phyloP scores from a whole-genome alignment of 2,888 invertebrate genomes.

The Apamea epomidion region DNA sequence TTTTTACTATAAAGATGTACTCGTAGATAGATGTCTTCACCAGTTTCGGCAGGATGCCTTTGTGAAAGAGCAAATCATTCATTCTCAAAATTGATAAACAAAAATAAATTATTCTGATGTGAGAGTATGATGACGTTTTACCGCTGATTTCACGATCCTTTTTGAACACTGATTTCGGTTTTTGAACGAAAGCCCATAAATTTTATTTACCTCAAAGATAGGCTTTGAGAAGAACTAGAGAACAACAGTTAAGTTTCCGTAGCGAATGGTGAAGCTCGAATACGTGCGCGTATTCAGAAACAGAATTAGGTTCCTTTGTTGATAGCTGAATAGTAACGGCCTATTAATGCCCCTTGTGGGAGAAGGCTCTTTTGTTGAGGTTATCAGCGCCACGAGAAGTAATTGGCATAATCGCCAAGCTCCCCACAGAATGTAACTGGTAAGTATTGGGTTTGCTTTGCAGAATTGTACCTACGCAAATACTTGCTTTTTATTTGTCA shows the following conservation, averaged over 20 bases:
- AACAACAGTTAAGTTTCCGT: conserved; percentile 43
- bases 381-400: conserved; percentile 62
- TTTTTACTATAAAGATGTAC: background rate
- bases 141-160: background rate
- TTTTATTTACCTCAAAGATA: conserved; percentile 24
- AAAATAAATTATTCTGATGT: background rate
- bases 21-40: background rate
- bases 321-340: conserved; percentile 63
- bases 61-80: background rate
- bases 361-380: conserved; percentile 56
- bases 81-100: background rate
- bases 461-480: background rate
- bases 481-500: background rate
- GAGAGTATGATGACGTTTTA: background rate
- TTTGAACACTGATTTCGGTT: background rate
- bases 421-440: conserved; percentile 41
- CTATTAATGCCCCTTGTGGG: conserved; percentile 56
- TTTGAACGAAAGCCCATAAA: conserved; percentile 24
- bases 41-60: background rate
- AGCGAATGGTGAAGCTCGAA: conserved; percentile 49
- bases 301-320: conserved; percentile 60
- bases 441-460: conserved; percentile 19
- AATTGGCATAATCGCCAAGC: conserved; percentile 55
- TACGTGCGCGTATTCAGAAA: conserved; percentile 56
- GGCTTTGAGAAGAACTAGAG: conserved; percentile 16